These are phyloP conservation scores for Equus przewalskii DNA, from an alignment of 2,113 vertebrate genomes.

Conservation along the genomic window DNA sequence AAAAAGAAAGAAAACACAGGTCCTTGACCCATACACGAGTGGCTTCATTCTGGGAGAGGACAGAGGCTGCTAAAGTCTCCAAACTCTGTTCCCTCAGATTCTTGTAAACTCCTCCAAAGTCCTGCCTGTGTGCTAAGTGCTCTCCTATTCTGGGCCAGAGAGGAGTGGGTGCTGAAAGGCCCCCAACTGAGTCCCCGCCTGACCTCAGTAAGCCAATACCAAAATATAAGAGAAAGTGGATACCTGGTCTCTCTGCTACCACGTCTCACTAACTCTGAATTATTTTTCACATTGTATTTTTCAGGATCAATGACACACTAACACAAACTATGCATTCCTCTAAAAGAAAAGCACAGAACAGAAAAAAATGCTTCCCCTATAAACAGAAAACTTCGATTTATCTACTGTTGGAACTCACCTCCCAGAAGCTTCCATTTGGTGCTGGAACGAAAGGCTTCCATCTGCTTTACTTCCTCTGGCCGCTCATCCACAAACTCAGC, in stretches of 20 bases:
- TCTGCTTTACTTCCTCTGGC: conserved; percentile 94
- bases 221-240: not conserved
- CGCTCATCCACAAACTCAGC: conserved; percentile 97
- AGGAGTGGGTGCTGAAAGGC: not conserved
- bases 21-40: not conserved
- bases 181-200: not conserved
- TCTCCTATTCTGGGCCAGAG: not conserved
- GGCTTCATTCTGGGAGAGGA: not conserved
- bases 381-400: not conserved
- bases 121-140: not conserved
- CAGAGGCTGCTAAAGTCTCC: not conserved
- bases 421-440: conserved; percentile 95
- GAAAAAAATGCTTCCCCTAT: not conserved
- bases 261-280: not conserved
- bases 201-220: not conserved
- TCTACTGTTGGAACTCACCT: conserved; percentile 88
- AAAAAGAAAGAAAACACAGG: not conserved
- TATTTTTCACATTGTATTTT: conserved; percentile 11
- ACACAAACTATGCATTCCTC: not conserved
- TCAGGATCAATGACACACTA: conserved; percentile 3
- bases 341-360: not conserved
- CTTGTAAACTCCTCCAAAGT: not conserved
- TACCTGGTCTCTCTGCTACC: not conserved
- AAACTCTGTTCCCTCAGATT: not conserved
- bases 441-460: conserved; percentile 94